These are phyloP conservation scores for Bombycilla garrulus DNA, from an alignment of 2,113 vertebrate genomes.

Conservation along the genomic window DNA sequence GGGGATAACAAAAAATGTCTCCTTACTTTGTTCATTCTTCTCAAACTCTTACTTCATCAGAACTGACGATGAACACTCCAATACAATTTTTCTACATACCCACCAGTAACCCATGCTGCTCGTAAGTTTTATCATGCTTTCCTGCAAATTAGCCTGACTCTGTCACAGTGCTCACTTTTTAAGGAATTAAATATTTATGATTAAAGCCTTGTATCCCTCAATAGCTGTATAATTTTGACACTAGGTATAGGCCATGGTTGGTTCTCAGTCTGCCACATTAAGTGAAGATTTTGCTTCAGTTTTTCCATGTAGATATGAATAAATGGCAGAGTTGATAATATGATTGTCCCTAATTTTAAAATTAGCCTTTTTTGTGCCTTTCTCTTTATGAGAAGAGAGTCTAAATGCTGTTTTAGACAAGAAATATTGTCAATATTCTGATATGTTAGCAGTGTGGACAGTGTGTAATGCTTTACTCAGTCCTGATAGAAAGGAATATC, in stretches of 20 bases:
- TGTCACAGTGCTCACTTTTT: neutral
- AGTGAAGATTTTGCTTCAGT: neutral
- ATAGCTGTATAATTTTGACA: neutral
- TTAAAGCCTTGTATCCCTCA: neutral
- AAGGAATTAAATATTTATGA: neutral
- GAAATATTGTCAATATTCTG: neutral
- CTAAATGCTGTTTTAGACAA: neutral
- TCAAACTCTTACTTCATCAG: slow-evolving; percentile 31
- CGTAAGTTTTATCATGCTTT: neutral
- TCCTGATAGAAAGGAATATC: neutral
- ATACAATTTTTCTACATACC: neutral
- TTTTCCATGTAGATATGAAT: neutral
- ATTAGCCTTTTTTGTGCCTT: neutral
- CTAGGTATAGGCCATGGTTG: neutral
- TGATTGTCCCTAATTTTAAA: neutral
- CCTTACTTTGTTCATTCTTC: neutral
- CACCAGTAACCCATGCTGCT: neutral
- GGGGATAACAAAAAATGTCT: neutral
- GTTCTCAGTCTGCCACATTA: neutral
- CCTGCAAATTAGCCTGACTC: neutral
- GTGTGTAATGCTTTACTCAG: neutral
- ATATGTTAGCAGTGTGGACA: neutral
- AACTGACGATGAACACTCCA: neutral
- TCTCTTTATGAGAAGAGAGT: neutral
- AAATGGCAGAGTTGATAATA: neutral